phyloP scores from a whole-genome alignment of 2,797 vertebrate genomes.

The Eulemur albifrons region DNA sequence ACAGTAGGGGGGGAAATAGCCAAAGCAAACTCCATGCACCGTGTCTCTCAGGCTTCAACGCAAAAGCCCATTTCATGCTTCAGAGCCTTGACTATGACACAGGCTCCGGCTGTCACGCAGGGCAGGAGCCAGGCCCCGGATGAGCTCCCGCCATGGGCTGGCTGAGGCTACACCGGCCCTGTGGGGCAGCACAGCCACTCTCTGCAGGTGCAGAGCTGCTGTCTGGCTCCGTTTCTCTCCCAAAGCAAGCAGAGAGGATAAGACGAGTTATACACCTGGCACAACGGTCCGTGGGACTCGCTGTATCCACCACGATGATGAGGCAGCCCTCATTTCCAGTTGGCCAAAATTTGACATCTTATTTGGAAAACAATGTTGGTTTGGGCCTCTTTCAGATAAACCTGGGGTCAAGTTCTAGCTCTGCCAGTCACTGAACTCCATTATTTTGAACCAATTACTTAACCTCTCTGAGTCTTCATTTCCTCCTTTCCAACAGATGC shows the following conservation, averaged over 20 bases:
- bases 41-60: neutral
- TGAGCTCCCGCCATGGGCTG: neutral
- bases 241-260: accelerated
- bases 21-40: slow-evolving; percentile 35
- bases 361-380: neutral
- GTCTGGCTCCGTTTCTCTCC: neutral
- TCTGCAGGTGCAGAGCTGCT: neutral
- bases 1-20: slow-evolving; percentile 27
- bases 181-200: neutral
- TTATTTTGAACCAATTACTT: neutral
- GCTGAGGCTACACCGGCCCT: slow-evolving; percentile 1
- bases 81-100: neutral
- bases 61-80: slow-evolving; percentile 45
- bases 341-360: neutral
- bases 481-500: neutral
- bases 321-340: neutral
- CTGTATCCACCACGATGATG: neutral
- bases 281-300: neutral
- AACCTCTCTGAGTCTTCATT: neutral
- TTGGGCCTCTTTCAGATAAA: neutral
- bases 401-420: neutral
- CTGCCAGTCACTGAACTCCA: neutral
- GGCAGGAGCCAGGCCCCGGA: neutral
- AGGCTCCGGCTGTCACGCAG: slow-evolving; percentile 40
- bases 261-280: neutral